Percentiles rank a stretch among this genome's conserved stretches.
Evolutionary conservation across 1,140 invertebrate genomes (phyloP).

Genomic region (Heterodera schachtii): DNA sequence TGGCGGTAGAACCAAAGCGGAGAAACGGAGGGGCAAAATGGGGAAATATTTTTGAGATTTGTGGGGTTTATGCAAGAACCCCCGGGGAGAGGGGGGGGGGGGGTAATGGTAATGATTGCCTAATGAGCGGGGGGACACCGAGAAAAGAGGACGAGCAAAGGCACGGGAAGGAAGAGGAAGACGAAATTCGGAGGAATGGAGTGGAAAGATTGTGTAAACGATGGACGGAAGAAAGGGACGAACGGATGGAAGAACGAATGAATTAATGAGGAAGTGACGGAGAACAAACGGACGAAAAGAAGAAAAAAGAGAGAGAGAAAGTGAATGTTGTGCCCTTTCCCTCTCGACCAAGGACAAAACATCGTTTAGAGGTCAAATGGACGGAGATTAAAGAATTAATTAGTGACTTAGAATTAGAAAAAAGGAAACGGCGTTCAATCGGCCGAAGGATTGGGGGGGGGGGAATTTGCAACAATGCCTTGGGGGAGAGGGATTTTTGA

Average conservation of each 20-base stretch:
- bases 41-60: constrained; percentile 1
- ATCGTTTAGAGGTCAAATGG: neutral
- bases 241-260: neutral
- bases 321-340: no score
- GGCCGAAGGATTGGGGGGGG: neutral
- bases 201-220: neutral
- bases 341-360: neutral
- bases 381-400: neutral
- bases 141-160: neutral
- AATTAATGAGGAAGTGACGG: neutral
- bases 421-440: neutral
- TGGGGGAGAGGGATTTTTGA: no score
- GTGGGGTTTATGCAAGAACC: neutral
- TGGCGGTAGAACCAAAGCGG: neutral
- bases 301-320: no score
- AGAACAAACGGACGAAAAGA: no score
- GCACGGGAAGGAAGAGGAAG: no score
- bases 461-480: neutral
- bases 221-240: no score
- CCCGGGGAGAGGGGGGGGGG: no score
- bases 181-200: neutral
- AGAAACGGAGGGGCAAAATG: no score
- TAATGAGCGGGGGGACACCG: neutral
- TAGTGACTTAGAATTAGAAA: neutral
- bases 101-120: neutral